These are phyloP conservation scores for Ferrisia virgata DNA, from an alignment of 2,888 invertebrate species.

Conservation along the genomic window DNA sequence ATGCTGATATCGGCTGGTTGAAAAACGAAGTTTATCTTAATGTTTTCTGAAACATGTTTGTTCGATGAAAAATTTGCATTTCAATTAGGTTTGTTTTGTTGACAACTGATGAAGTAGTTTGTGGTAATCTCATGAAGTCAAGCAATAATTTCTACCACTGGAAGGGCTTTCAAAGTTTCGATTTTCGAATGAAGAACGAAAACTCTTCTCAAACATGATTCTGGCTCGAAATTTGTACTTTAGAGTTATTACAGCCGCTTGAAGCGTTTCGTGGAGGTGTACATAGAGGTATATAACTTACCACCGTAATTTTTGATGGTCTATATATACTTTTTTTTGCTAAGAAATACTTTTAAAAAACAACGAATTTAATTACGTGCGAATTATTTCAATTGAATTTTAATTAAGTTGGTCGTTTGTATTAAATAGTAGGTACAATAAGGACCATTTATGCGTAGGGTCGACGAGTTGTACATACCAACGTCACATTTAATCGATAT, in stretches of 20 bases:
- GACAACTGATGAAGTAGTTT: not conserved
- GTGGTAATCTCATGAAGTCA: not conserved
- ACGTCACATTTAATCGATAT: slow-evolving; percentile 21
- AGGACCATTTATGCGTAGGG: not conserved
- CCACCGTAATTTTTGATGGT: too few species aligned
- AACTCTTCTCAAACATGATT: not conserved
- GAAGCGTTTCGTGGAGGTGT: not conserved
- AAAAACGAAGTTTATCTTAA: not conserved
- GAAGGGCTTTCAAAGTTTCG: not conserved
- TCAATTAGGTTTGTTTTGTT: not conserved
- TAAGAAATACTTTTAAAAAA: not conserved
- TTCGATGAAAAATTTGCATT: not conserved
- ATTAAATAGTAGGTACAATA: not conserved
- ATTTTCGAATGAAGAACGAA: not conserved
- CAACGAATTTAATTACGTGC: not conserved
- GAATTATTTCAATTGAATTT: not conserved
- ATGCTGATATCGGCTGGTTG: too few species aligned
- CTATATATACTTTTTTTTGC: too few species aligned
- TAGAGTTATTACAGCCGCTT: not conserved
- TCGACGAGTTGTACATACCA: not conserved
- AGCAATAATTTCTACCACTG: not conserved
- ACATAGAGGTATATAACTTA: too few species aligned
- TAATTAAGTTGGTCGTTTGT: not conserved
- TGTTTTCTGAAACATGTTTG: not conserved
- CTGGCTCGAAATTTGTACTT: not conserved